These are phyloP conservation scores for Stenoptilia bipunctidactyla DNA, from an alignment of 2,888 invertebrate species.

Conservation along the genomic window DNA sequence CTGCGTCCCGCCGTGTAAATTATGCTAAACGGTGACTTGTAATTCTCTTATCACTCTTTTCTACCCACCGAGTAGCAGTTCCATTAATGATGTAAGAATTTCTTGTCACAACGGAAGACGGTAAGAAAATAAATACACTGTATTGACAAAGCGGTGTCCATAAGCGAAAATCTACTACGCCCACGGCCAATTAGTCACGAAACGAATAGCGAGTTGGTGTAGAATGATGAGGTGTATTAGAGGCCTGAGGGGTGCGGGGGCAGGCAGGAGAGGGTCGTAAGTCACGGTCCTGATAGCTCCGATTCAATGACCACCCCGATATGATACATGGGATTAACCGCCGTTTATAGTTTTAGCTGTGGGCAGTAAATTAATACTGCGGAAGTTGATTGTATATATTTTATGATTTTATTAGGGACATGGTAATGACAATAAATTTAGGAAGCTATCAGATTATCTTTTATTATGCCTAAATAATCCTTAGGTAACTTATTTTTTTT, in stretches of 20 bases:
- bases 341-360: conserved; percentile 62
- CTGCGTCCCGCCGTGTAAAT: conserved; percentile 55
- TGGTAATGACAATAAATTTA: conserved; percentile 6
- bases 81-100: not conserved
- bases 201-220: conserved; percentile 42
- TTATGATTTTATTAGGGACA: conserved; percentile 24
- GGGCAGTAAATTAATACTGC: conserved; percentile 52
- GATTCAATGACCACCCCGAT: conserved; percentile 65
- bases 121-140: conserved; percentile 1
- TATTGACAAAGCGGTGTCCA: conserved; percentile 26
- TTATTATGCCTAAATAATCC: no score
- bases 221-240: conserved; percentile 51
- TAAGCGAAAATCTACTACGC: conserved; percentile 36
- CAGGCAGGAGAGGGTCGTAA: conserved; percentile 44
- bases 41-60: conserved; percentile 61
- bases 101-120: not conserved
- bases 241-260: conserved; percentile 25
- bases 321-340: conserved; percentile 64
- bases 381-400: conserved; percentile 52
- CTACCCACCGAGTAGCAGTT: conserved; percentile 19
- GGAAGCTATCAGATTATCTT: no score
- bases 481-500: no score
- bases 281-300: conserved; percentile 57
- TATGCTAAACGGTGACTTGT: conserved; percentile 58
- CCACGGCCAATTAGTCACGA: conserved; percentile 72